Percentiles rank a stretch among this genome's conserved stretches.
phyloP scores from a whole-genome alignment of 2,888 invertebrate genomes.

The Cheilosia variabilis region DNA sequence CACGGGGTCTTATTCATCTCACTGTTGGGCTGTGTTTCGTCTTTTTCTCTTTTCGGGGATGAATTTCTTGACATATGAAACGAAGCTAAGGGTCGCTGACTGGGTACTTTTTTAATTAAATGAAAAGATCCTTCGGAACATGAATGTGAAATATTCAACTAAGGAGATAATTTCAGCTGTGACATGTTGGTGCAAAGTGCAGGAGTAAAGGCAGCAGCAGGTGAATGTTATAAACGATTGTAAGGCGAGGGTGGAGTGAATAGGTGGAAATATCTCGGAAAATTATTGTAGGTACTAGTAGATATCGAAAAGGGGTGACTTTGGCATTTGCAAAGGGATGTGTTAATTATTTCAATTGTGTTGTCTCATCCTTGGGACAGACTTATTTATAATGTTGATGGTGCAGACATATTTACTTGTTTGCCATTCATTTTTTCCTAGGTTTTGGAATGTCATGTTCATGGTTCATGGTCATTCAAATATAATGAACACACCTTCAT shows the following conservation, averaged over 20 bases:
- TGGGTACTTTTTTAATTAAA: slow-evolving; percentile 51
- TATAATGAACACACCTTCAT: too few relatives aligned
- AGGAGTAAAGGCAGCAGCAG: slow-evolving; percentile 29
- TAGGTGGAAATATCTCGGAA: slow-evolving; percentile 8
- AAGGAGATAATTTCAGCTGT: slow-evolving; percentile 53
- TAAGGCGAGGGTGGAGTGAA: neutral
- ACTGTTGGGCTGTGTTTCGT: slow-evolving; percentile 8
- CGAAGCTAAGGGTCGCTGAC: slow-evolving; percentile 39
- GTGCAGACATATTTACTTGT: neutral
- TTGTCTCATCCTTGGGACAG: neutral
- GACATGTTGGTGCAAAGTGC: slow-evolving; percentile 20
- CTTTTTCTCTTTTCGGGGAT: slow-evolving; percentile 25
- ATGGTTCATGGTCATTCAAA: too few relatives aligned
- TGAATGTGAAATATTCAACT: slow-evolving; percentile 48
- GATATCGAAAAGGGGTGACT: neutral
- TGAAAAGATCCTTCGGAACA: slow-evolving; percentile 30
- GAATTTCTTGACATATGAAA: slow-evolving; percentile 38
- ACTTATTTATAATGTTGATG: slow-evolving; percentile 5
- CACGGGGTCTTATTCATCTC: neutral
- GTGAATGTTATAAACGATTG: slow-evolving; percentile 34
- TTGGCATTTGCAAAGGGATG: slow-evolving; percentile 13
- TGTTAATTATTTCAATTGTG: slow-evolving; percentile 53
- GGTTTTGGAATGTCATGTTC: too few relatives aligned
- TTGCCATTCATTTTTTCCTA: neutral
- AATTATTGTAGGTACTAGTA: neutral